Evolutionary conservation across 2,113 vertebrate species (phyloP).

Genomic region (Gila orcuttii): DNA sequence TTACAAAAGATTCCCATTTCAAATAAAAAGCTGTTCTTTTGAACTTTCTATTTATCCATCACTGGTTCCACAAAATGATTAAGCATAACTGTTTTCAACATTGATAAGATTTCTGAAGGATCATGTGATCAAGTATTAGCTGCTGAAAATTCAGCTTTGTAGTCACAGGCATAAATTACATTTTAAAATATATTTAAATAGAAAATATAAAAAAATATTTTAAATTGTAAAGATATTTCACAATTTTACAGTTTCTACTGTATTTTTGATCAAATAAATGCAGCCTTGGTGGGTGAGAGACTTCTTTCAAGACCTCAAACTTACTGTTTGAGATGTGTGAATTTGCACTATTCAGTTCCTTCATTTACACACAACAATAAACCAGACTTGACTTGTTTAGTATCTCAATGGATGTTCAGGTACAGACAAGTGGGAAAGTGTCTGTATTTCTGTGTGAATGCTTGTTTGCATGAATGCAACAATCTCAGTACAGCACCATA

Average conservation of each 20-base stretch:
- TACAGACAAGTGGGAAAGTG: neutral
- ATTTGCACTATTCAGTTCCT: neutral
- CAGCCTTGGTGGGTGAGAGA: neutral
- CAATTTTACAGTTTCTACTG: neutral
- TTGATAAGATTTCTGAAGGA: too few species aligned
- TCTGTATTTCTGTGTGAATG: neutral
- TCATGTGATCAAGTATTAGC: too few species aligned
- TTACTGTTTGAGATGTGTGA: neutral
- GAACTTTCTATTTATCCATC: too few species aligned
- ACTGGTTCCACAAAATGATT: too few species aligned
- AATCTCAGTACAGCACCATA: neutral
- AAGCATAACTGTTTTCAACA: too few species aligned
- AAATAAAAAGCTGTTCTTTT: too few species aligned
- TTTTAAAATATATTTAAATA: neutral
- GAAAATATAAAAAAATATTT: too few species aligned
- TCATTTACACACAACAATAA: neutral
- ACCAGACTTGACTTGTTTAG: neutral
- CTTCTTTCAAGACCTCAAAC: neutral
- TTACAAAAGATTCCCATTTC: too few species aligned
- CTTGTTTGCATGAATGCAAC: neutral
- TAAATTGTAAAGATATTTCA: neutral
- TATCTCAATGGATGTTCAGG: too few species aligned
- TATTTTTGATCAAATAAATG: neutral
- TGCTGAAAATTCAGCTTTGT: too few species aligned
- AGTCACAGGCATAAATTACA: neutral